A percentile compares a stretch with the other conserved stretches of the same genome.
Conservation (phyloP, 2,888 invertebrate genomes). For the Calameuta idolon region DNA sequence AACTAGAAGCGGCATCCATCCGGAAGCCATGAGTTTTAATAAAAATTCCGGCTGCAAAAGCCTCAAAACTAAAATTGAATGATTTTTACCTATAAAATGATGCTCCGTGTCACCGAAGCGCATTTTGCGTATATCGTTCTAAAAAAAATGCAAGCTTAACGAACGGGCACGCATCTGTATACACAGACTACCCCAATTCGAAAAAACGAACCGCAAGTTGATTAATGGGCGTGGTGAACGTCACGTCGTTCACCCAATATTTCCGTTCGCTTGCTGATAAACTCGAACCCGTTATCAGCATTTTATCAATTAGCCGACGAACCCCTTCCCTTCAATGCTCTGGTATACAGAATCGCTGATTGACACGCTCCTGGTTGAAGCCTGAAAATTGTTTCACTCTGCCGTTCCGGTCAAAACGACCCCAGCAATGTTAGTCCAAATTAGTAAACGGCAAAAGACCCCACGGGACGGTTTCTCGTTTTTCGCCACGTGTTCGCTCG, state of each 20-base stretch:
- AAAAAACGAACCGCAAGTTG: conserved; percentile 3
- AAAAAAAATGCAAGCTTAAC: conserved; percentile 3
- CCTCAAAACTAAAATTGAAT: not conserved
- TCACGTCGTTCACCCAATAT: conserved; percentile 5
- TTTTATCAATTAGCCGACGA: conserved; percentile 21
- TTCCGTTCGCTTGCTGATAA: conserved; percentile 15
- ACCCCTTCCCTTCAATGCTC: not conserved
- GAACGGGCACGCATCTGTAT: not conserved
- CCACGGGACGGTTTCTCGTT: not conserved
- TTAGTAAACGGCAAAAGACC: conserved; percentile 21
- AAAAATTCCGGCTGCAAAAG: too few species aligned
- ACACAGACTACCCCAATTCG: not conserved
- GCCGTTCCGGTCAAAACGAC: not conserved
- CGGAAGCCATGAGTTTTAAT: too few species aligned
- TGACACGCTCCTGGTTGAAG: conserved; percentile 14
- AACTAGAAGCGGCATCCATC: too few species aligned
- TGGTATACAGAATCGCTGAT: conserved; percentile 7
- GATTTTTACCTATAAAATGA: not conserved
- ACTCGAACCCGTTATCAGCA: conserved; percentile 19
- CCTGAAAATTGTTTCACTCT: conserved; percentile 30
- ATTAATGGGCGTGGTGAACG: conserved; percentile 11
- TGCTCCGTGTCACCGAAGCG: not conserved
- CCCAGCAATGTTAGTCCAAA: conserved; percentile 24
- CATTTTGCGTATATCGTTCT: not conserved
- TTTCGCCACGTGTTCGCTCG: not conserved